Conservation (phyloP, 2,888 invertebrate species). For the Tenthredo notha region DNA sequence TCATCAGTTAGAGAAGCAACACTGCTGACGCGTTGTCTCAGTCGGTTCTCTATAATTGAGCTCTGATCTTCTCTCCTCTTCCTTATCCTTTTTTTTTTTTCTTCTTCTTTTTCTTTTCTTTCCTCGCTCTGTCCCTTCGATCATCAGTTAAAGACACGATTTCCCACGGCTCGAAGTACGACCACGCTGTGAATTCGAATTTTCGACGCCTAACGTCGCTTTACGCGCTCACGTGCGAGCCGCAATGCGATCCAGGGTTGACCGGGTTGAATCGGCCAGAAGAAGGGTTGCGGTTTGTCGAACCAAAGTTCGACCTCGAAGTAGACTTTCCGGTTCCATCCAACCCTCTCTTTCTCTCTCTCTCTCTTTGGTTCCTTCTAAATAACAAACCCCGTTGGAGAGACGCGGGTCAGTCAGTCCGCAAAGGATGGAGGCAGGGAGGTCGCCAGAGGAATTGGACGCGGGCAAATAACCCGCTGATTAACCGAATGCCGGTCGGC, state of each 20-base stretch:
- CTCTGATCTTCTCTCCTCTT: not conserved
- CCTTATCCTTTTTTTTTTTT: not conserved
- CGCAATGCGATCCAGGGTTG: slow-evolving; percentile 46
- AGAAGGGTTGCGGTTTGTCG: slow-evolving; percentile 47
- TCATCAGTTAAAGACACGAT: slow-evolving; percentile 28
- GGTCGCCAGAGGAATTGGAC: slow-evolving; percentile 58
- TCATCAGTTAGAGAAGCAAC: slow-evolving; percentile 38
- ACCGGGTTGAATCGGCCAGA: slow-evolving; percentile 37
- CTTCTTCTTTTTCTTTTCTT: not conserved
- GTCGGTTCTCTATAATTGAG: slow-evolving; percentile 30
- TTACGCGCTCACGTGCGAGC: slow-evolving; percentile 32
- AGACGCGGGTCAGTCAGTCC: slow-evolving; percentile 20
- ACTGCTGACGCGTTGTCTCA: not conserved
- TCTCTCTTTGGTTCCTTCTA: slow-evolving; percentile 15
- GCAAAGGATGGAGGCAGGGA: slow-evolving; percentile 1
- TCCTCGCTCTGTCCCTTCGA: not conserved
- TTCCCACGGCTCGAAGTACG: not conserved
- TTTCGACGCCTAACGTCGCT: slow-evolving; percentile 21
- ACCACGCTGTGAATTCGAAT: slow-evolving; percentile 25
- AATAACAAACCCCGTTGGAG: slow-evolving; percentile 38
- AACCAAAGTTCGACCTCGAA: slow-evolving; percentile 43
- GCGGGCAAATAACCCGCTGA: slow-evolving; percentile 72
- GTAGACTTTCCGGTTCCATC: slow-evolving; percentile 41
- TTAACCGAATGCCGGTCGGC: slow-evolving; percentile 69
- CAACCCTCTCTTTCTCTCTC: not conserved